Base-by-base conservation (phyloP, 2,888 invertebrate genomes). In the Caenorhabditis wallacei region DNA sequence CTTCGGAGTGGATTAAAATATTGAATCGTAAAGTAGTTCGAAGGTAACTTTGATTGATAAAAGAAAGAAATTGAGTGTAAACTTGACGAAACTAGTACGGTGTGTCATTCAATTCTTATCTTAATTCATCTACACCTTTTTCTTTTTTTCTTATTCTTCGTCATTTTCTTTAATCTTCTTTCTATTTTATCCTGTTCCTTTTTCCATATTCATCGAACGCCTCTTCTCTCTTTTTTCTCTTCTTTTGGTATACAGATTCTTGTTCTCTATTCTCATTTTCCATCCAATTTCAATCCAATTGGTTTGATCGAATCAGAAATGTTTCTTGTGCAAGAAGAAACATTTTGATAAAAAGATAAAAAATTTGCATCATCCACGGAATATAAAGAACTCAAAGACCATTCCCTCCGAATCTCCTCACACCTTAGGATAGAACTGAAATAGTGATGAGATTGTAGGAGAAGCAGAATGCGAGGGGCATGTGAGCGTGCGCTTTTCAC, bases 401-500 rank as follows among this genome's bases (percentile, higher is more conserved):
- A 76, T 61, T 37, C 59, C 22, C 37, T 54, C 37, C 18, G 59
- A 48, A 59, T 48, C 46, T 59, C 53, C 75, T 66, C 56, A 64
- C 74, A 66, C 64, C 74, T 74, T 74, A 30, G 46, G 46, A 48
- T n/a, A 7, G 37, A 22, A 53, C 18, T n/a, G 76, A 69, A 61
- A 76, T 69, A 76, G 68, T 61, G 22, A 53, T 26, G n/a, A 16
- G 13, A 16, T 8, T 10, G 20, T 16, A 26, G 61, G 76, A 76
- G 68, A 69, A 46, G 76, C 61, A 76, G 76, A 54, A 46, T 48
- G 69, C 68, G 61, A 30, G 61, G n/a, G 37, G 76, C 76, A 59
- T 76, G 76, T 61, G 76, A 76, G 76, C 76, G 76, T 76, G 76
- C 76, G 76, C 59, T 76, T 76, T 76, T 68, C 76, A 76, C 76